Percentiles rank a stretch among this genome's conserved stretches.
These are phyloP conservation scores for Ectropis grisescens DNA, from an alignment of 1,140 invertebrate species.

Conservation along the genomic window DNA sequence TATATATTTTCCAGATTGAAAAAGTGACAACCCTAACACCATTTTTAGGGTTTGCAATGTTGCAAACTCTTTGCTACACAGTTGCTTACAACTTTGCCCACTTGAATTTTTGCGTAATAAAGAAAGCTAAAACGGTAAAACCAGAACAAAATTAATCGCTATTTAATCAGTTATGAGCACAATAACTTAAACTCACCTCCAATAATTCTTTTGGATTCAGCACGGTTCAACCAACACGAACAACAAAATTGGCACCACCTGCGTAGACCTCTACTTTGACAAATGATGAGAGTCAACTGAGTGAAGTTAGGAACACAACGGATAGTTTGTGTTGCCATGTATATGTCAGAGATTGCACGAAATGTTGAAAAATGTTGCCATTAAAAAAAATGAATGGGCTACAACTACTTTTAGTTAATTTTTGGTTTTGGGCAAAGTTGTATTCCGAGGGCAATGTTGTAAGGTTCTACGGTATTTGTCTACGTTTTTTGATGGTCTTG, in stretches of 20 bases:
- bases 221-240: too few species aligned
- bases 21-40: too few species aligned
- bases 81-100: too few species aligned
- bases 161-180: neutral
- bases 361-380: neutral
- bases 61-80: too few species aligned
- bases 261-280: neutral
- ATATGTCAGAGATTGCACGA: neutral
- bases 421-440: constrained; percentile 2
- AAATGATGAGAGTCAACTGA: constrained; percentile 1
- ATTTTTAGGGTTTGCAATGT: too few species aligned
- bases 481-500: too few species aligned
- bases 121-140: neutral
- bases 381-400: neutral
- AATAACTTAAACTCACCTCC: neutral
- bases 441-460: constrained; percentile 3
- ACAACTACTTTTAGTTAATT: neutral
- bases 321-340: neutral
- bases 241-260: constrained; percentile 1
- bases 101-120: neutral
- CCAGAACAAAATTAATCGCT: neutral
- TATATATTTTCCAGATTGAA: too few species aligned
- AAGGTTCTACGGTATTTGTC: neutral
- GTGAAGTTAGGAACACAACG: neutral
- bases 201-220: too few species aligned